Evolutionary conservation across 2,888 invertebrate genomes (phyloP).

Genomic region (Andrena trimmerana): DNA sequence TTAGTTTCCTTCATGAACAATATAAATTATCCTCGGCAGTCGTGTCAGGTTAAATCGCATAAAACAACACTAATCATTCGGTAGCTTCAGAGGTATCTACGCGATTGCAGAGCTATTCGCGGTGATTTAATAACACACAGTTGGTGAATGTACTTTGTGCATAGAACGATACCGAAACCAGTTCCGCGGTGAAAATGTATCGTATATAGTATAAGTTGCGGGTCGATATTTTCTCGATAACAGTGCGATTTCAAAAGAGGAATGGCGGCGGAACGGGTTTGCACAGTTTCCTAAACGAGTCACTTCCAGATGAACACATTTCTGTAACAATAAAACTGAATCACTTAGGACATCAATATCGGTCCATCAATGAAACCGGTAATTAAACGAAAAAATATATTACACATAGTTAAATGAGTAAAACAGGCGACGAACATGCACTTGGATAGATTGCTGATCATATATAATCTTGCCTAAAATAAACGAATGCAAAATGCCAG

Average conservation of each 20-base stretch:
- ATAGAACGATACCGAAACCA: constrained; percentile 10
- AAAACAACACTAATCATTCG: constrained; percentile 3
- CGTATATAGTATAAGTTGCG: constrained; percentile 17
- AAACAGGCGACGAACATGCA: neutral
- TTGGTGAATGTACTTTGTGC: constrained; percentile 28
- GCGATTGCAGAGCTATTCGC: constrained; percentile 20
- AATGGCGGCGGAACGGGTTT: neutral
- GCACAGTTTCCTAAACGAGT: neutral
- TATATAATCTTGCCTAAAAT: neutral
- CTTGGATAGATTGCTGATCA: neutral
- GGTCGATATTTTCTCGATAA: constrained; percentile 18
- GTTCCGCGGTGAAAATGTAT: constrained; percentile 10
- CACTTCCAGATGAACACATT: neutral
- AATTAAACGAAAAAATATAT: neutral
- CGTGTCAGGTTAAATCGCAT: neutral
- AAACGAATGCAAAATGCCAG: neutral
- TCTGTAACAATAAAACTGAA: neutral
- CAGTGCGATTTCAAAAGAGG: constrained; percentile 16
- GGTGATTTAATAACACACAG: constrained; percentile 32
- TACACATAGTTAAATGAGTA: neutral
- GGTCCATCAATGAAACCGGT: neutral
- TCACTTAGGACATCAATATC: neutral
- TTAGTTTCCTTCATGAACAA: neutral
- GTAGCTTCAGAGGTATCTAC: neutral
- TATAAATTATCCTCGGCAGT: neutral